Base-by-base conservation (phyloP, 2,113 vertebrate species). In the Aptenodytes forsteri region DNA sequence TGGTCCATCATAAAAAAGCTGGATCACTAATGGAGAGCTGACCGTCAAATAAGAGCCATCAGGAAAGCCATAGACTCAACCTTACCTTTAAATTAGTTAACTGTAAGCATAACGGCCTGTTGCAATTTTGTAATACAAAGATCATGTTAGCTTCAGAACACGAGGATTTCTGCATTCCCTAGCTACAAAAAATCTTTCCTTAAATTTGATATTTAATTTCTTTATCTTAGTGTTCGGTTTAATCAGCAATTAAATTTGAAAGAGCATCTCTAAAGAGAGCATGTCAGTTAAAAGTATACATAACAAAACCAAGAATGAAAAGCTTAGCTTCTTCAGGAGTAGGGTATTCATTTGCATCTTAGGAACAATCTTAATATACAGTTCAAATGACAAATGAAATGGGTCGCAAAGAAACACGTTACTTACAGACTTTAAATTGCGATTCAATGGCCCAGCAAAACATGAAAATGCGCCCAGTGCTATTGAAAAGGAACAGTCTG, bases 401-500 rank as follows among this genome's bases (percentile, higher is more conserved):
- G 98, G 93, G 96, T 97, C 97, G 84, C 36, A 96, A 95, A 95
- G 97, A 98, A 97, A 96, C 89, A 13, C 81, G 18, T 34, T 97
- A 93, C 81, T 78, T 96, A 54, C 59, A 73, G 78, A 95, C 96
- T 65, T 82, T 93, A 69, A 94, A 97, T 25, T 98, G 97, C 40
- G 97, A 97, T 93, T 97, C 98, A 58, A 97, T 97, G 97, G 98
- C 98, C 83, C 98, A 98, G 97, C 98, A 98, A 86, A 97, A 66
- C 58, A 94, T 97, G 97, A 98, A 96, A 95, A 97, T 98, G 96
- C 90, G 98, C 3, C 98, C 98, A 9, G 98, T 97, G 84, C 98
- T 98, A 21, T 55, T 99, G 29, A 99, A 98, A 84, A 97, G 98
- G 54, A 98, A 98, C 94, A 98, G 98, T 1, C 96, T 98, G 19